Evolutionary conservation across 2,888 invertebrate genomes (phyloP), one percentile per base, ranked within the genome.

Genomic region (Vanessa cardui): DNA sequence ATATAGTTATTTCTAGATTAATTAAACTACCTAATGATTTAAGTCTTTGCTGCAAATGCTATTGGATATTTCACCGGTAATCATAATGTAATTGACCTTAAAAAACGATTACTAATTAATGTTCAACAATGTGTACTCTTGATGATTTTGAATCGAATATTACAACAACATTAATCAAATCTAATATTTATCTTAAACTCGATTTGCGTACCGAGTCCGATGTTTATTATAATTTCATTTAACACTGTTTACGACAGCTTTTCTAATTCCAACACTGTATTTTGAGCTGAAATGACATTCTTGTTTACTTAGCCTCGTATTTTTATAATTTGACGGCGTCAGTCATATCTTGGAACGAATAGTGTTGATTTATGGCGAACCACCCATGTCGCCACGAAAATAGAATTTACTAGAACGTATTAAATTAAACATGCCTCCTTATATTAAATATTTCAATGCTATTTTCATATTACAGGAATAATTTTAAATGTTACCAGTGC

Each of bases 331-430:
- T 82, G 80, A 81, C 79, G 80, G 76, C 74, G 78, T 77, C 81
- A 77, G 80, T 82, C 80, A 80, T 81, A 82, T 85, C 87, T 83
- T 80, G 84, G 88, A 89, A 87, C 87, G 87, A 87, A 89, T 89
- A 87, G 85, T 84, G 82, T 83, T 76, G 74, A 76, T 89, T 81
- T 81, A 77, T 75, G 74, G 75, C 66, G 77, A 77, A 83, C 90
- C 89, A 90, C 89, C 90, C 90, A 89, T 83, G 84, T 84, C 78
- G 89, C 76, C 70, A 72, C 76, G 71, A 77, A 85, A 88, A 89
- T 89, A 90, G 89, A 86, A 80, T 74, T 18, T 18, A 18, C 33
- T 18, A 56, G 18, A 15, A 56, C 18, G 61, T 66, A 31, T 16
- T 50, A 45, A 45, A 52, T 63, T 52, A 67, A 46, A 31, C 58